Conservation (phyloP, 1,140 invertebrate genomes). For the Hycleus cichorii region DNA sequence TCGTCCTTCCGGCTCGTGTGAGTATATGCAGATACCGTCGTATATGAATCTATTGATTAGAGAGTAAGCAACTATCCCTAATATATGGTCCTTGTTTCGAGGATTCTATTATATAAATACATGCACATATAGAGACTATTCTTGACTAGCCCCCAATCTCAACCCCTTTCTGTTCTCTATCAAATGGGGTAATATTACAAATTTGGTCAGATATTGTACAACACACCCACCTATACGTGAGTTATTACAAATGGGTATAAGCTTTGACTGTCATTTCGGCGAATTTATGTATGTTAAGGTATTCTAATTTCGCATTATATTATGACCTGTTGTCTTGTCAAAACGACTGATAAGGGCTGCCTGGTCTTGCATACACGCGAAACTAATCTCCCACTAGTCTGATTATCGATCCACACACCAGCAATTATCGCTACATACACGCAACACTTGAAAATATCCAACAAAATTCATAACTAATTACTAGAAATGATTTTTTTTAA, state of each 20-base stretch:
- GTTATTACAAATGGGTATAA: conserved; percentile 12
- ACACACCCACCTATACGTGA: conserved; percentile 10
- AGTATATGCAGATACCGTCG: conserved; percentile 34
- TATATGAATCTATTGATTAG: conserved; percentile 37
- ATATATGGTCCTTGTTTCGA: conserved; percentile 19
- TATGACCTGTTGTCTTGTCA: too few species aligned
- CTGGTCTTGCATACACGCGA: too few species aligned
- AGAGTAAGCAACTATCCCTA: conserved; percentile 17
- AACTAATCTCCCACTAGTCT: background rate
- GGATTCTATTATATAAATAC: too few species aligned
- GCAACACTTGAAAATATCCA: background rate
- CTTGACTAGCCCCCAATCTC: conserved; percentile 12
- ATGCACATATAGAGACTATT: conserved; percentile 12
- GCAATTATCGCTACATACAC: background rate
- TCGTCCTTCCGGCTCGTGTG: conserved; percentile 18
- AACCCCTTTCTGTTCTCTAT: conserved; percentile 15
- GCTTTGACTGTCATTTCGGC: conserved; percentile 7
- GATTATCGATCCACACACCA: background rate
- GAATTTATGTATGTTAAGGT: conserved; percentile 4
- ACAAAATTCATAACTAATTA: background rate
- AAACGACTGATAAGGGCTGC: too few species aligned
- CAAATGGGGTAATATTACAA: conserved; percentile 20
- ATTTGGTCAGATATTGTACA: conserved; percentile 8
- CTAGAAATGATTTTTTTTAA: too few species aligned
- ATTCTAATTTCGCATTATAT: conserved; percentile 1